phyloP scores from a whole-genome alignment of 2,888 invertebrate genomes.

The Lamproptera curius region DNA sequence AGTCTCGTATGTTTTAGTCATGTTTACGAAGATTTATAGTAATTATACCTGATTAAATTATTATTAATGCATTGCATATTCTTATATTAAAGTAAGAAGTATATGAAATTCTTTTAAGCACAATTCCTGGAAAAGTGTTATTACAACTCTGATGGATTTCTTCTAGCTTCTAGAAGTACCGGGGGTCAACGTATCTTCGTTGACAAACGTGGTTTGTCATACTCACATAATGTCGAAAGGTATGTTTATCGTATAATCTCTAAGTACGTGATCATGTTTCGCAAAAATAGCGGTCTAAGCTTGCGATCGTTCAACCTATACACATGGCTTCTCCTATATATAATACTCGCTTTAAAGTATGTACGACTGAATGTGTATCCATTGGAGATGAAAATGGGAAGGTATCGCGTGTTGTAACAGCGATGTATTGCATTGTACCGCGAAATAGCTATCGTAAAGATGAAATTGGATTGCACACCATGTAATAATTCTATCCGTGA shows the following conservation, averaged over 20 bases:
- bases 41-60: too few relatives aligned
- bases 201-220: conserved; percentile 17
- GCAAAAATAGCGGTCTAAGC: conserved; percentile 25
- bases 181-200: neutral
- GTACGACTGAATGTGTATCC: conserved; percentile 36
- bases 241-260: conserved; percentile 20
- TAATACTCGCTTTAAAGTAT: conserved; percentile 39
- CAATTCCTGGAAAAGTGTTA: too few relatives aligned
- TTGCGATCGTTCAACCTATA: conserved; percentile 21
- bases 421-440: conserved; percentile 59
- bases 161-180: too few relatives aligned
- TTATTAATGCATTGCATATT: too few relatives aligned
- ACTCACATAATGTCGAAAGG: conserved; percentile 17
- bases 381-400: conserved; percentile 49
- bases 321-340: conserved; percentile 25
- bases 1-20: too few relatives aligned
- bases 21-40: too few relatives aligned
- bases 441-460: conserved; percentile 43
- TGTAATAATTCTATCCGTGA: conserved; percentile 64
- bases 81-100: too few relatives aligned
- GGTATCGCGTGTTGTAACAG: conserved; percentile 50
- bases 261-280: conserved; percentile 27
- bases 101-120: too few relatives aligned
- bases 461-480: conserved; percentile 67
- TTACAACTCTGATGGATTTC: too few relatives aligned